phyloP scores from a whole-genome alignment of 2,797 vertebrate species.

The Sebastes cheni region DNA sequence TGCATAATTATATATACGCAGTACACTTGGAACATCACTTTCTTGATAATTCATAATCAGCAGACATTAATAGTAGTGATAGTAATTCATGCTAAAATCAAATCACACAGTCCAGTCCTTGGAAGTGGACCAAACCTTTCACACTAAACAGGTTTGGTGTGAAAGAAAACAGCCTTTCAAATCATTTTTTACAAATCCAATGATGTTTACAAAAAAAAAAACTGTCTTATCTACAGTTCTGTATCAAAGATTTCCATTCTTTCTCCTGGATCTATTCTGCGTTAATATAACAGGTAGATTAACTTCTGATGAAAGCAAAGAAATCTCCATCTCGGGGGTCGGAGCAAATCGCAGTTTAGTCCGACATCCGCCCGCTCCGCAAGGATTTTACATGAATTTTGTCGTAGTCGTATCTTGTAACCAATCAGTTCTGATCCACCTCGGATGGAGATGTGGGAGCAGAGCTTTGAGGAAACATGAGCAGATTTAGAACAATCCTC shows the following conservation, averaged over 20 bases:
- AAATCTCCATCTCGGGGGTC: background rate
- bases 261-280: background rate
- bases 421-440: slow-evolving; percentile 13
- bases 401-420: background rate
- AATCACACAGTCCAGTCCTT: background rate
- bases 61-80: background rate
- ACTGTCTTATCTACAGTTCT: background rate
- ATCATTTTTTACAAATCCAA: background rate
- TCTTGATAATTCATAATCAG: no score
- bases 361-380: background rate
- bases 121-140: no score
- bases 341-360: background rate
- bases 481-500: slow-evolving; percentile 36
- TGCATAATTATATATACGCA: no score
- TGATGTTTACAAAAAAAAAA: background rate
- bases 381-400: background rate
- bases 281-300: background rate
- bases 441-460: background rate
- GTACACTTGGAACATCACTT: no score
- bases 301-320: background rate
- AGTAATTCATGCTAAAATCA: background rate
- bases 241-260: background rate
- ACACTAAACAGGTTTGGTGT: background rate
- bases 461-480: slow-evolving; percentile 16
- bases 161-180: background rate